Conservation (phyloP, 2,888 invertebrate genomes). For the Seira musarum region DNA sequence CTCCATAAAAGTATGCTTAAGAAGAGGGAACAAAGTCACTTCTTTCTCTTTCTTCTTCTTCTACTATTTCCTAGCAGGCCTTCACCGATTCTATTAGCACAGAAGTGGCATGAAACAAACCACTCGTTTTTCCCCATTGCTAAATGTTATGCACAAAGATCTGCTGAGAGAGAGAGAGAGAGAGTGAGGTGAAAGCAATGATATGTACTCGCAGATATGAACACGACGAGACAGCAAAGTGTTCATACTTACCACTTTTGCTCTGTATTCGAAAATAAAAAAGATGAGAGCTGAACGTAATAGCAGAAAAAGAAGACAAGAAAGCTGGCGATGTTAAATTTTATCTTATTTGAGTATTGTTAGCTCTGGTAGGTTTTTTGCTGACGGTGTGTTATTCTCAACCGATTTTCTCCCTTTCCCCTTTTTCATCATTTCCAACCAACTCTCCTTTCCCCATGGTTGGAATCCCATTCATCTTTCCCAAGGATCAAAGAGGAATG, state of each 20-base stretch:
- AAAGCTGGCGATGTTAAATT: constrained; percentile 49
- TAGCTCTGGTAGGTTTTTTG: constrained; percentile 51
- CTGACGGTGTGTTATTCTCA: constrained; percentile 54
- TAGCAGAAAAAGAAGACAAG: constrained; percentile 20
- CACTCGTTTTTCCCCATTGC: too few species aligned
- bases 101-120: too few species aligned
- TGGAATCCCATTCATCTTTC: constrained; percentile 21
- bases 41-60: too few species aligned
- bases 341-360: constrained; percentile 56
- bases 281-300: constrained; percentile 14
- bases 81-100: constrained; percentile 1
- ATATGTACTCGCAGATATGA: constrained; percentile 13
- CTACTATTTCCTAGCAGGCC: too few species aligned
- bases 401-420: constrained; percentile 47
- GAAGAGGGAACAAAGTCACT: neutral
- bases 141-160: too few species aligned
- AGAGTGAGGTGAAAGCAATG: neutral
- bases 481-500: constrained; percentile 27
- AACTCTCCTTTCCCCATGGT: constrained; percentile 12
- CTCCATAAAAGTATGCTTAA: constrained; percentile 20
- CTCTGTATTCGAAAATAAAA: constrained; percentile 8
- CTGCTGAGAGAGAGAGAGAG: too few species aligned
- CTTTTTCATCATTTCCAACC: constrained; percentile 24
- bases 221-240: constrained; percentile 2
- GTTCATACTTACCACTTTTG: neutral